phyloP scores from a whole-genome alignment of 2,113 vertebrate genomes.

The Zeus faber region DNA sequence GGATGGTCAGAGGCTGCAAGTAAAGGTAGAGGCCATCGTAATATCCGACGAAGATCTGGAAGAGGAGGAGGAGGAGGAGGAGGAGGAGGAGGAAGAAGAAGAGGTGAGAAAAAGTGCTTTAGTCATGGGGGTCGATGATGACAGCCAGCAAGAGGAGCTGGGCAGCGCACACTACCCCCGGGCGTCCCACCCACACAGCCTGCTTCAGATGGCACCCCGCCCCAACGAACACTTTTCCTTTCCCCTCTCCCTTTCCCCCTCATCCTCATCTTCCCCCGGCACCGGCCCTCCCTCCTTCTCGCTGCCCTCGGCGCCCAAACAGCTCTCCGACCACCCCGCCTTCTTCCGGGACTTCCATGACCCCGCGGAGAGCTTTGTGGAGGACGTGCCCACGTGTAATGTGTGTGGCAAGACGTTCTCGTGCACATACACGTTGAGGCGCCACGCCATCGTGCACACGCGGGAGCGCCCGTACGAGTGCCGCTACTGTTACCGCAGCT shows the following conservation, averaged over 20 bases:
- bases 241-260: slow-evolving; percentile 67
- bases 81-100: slow-evolving; percentile 42
- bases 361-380: slow-evolving; percentile 79
- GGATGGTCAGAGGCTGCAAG: slow-evolving; percentile 49
- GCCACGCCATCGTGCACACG: slow-evolving; percentile 92
- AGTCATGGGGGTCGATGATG: slow-evolving; percentile 64
- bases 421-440: slow-evolving; percentile 87
- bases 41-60: slow-evolving; percentile 89
- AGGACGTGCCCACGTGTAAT: slow-evolving; percentile 88
- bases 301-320: slow-evolving; percentile 31
- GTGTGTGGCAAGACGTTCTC: slow-evolving; percentile 95
- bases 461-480: slow-evolving; percentile 90
- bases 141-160: slow-evolving; percentile 62
- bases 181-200: slow-evolving; percentile 62
- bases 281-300: slow-evolving; percentile 49
- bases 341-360: slow-evolving; percentile 85
- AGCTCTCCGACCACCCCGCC: slow-evolving; percentile 60
- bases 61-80: slow-evolving; percentile 52
- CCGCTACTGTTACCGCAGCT: slow-evolving; percentile 90
- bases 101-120: slow-evolving; percentile 61
- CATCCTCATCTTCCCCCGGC: slow-evolving; percentile 69
- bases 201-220: slow-evolving; percentile 60
- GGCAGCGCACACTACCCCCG: slow-evolving; percentile 64
- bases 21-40: slow-evolving; percentile 91
- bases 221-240: slow-evolving; percentile 62